Conservation (phyloP, 2,888 invertebrate genomes). For the Trypoxylon attenuatum region DNA sequence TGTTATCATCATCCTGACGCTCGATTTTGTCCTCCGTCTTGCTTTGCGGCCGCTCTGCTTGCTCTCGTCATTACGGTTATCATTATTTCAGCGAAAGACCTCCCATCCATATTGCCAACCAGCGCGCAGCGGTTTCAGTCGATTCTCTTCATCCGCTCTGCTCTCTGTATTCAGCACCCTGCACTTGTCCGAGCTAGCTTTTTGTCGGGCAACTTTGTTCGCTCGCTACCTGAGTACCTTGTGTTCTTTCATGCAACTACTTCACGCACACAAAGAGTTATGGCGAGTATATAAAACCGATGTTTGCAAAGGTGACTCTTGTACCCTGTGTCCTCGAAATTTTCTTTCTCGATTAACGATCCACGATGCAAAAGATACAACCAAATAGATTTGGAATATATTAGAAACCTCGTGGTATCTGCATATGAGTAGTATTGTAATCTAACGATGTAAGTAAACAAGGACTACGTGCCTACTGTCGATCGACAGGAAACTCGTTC, state of each 20-base stretch:
- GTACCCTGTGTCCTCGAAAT: too few species aligned
- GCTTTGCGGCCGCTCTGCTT: not conserved
- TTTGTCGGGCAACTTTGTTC: constrained; percentile 27
- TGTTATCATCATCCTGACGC: constrained; percentile 1
- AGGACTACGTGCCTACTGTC: too few species aligned
- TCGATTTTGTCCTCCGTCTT: constrained; percentile 1
- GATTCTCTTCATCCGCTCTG: constrained; percentile 47
- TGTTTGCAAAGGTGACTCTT: too few species aligned
- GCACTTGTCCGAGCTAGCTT: constrained; percentile 23
- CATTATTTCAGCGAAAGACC: constrained; percentile 40
- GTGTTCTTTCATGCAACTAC: not conserved
- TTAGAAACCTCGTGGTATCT: too few species aligned
- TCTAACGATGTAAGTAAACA: too few species aligned
- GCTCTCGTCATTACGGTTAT: constrained; percentile 41
- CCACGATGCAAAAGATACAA: too few species aligned
- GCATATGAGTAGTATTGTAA: too few species aligned
- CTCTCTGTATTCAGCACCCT: constrained; percentile 34
- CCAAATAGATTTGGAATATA: too few species aligned
- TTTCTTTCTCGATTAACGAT: too few species aligned
- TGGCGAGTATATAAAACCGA: constrained; percentile 14
- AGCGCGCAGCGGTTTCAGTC: constrained; percentile 22
- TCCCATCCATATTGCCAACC: constrained; percentile 20
- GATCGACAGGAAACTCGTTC: too few species aligned
- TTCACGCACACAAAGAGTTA: constrained; percentile 2
- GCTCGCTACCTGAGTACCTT: constrained; percentile 7